Percentiles rank a stretch among this genome's conserved stretches.
Conservation (phyloP, 2,797 vertebrate genomes). For the Scleropages formosus region DNA sequence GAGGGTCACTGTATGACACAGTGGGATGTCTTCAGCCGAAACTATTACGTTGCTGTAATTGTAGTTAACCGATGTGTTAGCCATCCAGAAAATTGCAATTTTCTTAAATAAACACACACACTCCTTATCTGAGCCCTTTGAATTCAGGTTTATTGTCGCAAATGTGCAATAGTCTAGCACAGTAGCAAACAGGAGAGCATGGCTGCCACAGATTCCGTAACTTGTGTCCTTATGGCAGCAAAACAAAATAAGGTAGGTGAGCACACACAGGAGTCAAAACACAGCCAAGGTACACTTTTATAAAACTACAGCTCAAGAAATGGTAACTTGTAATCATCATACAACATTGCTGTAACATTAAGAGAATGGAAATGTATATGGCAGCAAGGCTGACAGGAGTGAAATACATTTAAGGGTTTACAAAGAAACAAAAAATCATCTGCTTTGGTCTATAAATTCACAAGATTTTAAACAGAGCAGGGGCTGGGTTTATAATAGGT, state of each 20-base stretch:
- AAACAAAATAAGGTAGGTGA: background rate
- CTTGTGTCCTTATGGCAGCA: background rate
- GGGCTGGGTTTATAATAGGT: too few relatives aligned
- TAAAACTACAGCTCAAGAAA: background rate
- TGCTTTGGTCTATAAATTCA: too few relatives aligned
- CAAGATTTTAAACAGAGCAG: too few relatives aligned
- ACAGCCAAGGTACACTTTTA: background rate
- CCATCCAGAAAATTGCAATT: background rate
- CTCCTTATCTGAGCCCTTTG: conserved; percentile 78
- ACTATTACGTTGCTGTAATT: too few relatives aligned
- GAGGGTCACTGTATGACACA: background rate
- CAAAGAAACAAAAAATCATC: too few relatives aligned
- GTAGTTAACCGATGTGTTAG: too few relatives aligned
- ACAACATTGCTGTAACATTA: background rate
- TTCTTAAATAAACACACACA: conserved; percentile 62
- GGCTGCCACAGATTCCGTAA: conserved; percentile 9
- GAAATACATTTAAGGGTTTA: too few relatives aligned
- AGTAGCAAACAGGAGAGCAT: conserved; percentile 60
- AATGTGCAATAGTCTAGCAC: conserved; percentile 69
- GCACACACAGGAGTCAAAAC: background rate
- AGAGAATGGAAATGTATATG: background rate
- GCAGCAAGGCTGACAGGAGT: background rate
- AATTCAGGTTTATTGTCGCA: conserved; percentile 78
- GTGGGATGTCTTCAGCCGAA: too few relatives aligned
- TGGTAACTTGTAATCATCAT: background rate